phyloP scores from a whole-genome alignment of 2,888 invertebrate species.

The Tipula vernalis region DNA sequence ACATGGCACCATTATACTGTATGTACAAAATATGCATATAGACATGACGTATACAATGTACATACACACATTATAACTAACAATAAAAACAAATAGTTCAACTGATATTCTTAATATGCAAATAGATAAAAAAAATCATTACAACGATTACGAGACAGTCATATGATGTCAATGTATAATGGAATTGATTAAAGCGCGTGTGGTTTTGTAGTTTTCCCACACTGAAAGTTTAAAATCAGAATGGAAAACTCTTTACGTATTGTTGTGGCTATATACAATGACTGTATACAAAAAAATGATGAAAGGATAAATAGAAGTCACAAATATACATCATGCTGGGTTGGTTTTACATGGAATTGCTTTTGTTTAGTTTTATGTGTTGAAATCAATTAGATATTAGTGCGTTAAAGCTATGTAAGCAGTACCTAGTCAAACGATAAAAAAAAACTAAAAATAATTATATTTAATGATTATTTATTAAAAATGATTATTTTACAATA shows the following conservation, averaged over 20 bases:
- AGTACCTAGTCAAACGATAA: background rate
- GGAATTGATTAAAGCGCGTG: background rate
- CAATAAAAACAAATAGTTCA: too few species aligned
- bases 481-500: background rate
- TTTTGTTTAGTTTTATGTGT: background rate
- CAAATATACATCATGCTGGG: background rate
- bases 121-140: background rate
- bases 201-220: background rate
- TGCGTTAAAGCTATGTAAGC: too few species aligned
- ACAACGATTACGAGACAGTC: too few species aligned
- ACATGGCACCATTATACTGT: background rate
- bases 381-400: too few species aligned
- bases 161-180: background rate
- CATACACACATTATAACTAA: too few species aligned
- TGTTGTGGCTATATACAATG: background rate
- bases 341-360: background rate
- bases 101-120: background rate
- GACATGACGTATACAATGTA: too few species aligned
- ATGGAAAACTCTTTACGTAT: background rate
- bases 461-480: background rate
- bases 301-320: background rate
- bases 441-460: background rate
- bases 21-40: background rate
- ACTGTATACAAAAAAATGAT: background rate
- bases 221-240: background rate